Percentiles rank a stretch among this genome's conserved stretches.
Conservation (phyloP, 2,113 vertebrate genomes). For the Cyanoramphus novaezelandiae region DNA sequence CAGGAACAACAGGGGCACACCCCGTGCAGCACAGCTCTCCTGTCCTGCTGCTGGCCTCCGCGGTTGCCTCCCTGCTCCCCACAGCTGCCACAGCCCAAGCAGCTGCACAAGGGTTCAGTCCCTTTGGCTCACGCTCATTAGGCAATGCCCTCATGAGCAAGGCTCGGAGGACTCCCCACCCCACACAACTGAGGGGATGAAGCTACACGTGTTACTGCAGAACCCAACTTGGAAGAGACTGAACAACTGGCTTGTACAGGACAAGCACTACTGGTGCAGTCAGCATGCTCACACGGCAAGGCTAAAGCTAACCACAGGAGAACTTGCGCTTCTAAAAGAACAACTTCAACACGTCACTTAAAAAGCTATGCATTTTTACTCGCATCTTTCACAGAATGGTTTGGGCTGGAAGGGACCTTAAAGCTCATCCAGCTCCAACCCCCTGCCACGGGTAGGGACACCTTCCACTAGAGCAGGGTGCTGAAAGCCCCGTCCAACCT, state of each 20-base stretch:
- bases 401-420: background rate
- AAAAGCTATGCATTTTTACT: background rate
- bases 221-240: background rate
- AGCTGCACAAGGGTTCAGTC: background rate
- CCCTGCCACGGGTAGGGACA: background rate
- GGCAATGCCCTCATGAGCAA: accelerated
- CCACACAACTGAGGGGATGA: background rate
- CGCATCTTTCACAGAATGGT: background rate
- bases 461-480: background rate
- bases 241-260: background rate
- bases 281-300: background rate
- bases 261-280: accelerated
- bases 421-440: background rate
- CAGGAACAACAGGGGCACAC: accelerated
- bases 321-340: accelerated
- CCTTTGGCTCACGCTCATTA: background rate
- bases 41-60: background rate
- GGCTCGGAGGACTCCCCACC: background rate
- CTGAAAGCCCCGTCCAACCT: background rate
- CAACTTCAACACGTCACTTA: background rate
- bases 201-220: background rate
- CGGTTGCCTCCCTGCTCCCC: background rate
- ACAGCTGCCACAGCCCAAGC: background rate
- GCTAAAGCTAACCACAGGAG: background rate
- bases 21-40: background rate